Percentiles rank a stretch among this genome's conserved stretches.
These are phyloP conservation scores for Drosophila seclusa DNA, from an alignment of 2,888 invertebrate species.

Conservation along the genomic window DNA sequence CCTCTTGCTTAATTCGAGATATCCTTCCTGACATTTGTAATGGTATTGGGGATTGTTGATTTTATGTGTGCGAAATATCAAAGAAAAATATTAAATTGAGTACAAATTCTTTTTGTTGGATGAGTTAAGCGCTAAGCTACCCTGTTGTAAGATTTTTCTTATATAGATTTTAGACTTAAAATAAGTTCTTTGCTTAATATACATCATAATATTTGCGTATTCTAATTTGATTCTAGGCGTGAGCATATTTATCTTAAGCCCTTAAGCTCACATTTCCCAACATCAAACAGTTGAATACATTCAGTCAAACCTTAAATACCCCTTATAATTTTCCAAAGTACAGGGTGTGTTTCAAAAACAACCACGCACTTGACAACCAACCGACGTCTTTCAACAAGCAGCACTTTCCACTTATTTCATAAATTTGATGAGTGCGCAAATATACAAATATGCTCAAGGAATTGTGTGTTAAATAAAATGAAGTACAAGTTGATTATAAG, in stretches of 20 bases:
- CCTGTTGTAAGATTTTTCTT: background rate
- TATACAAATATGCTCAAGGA: slow-evolving; percentile 42
- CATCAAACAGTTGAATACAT: background rate
- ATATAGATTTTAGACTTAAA: background rate
- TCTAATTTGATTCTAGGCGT: background rate
- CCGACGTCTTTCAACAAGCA: slow-evolving; percentile 16
- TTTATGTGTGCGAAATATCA: slow-evolving; percentile 7
- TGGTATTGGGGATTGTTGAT: background rate
- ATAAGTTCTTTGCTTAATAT: background rate
- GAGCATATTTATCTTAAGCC: background rate
- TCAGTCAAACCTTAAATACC: background rate
- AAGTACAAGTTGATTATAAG: slow-evolving; percentile 46
- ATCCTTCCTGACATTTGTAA: background rate
- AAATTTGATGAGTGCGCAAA: slow-evolving; percentile 45
- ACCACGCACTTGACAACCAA: slow-evolving; percentile 23
- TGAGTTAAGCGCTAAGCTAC: background rate
- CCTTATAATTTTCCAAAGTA: background rate
- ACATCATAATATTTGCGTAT: background rate
- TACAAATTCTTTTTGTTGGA: background rate
- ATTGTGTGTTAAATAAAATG: slow-evolving; percentile 36
- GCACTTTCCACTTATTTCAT: slow-evolving; percentile 35
- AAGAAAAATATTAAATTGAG: slow-evolving; percentile 1
- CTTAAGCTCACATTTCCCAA: background rate
- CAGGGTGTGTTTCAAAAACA: slow-evolving; percentile 11
- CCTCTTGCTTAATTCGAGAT: background rate